Conservation (phyloP, 2,888 invertebrate species). For the Carpatolechia fugitivella region DNA sequence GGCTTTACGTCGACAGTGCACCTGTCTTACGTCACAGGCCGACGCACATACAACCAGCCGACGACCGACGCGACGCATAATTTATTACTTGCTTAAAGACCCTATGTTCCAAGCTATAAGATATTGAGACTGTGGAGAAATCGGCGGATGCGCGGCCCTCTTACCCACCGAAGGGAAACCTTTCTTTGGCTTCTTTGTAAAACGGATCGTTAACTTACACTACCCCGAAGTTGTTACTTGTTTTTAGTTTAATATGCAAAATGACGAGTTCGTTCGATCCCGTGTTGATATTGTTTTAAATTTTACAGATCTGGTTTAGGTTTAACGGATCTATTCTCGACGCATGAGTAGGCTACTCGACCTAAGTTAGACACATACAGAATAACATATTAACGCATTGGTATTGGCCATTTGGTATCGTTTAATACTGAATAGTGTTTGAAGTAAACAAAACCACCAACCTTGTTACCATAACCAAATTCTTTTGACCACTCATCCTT, state of each 20-base stretch:
- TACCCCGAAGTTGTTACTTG: no score
- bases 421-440: background rate
- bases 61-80: background rate
- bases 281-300: no score
- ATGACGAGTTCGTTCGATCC: no score
- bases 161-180: conserved; percentile 29
- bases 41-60: background rate
- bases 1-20: background rate
- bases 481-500: background rate
- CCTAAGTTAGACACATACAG: no score
- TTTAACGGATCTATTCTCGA: no score
- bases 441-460: background rate
- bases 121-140: conserved; percentile 33
- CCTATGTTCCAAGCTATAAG: background rate
- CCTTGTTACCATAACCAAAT: background rate
- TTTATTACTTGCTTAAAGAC: background rate
- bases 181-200: conserved; percentile 1
- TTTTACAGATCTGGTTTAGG: no score
- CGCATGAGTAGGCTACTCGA: no score
- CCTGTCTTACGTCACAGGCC: conserved; percentile 9
- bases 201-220: no score
- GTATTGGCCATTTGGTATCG: no score
- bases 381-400: no score
- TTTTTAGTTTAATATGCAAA: no score
- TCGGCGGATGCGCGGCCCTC: conserved; percentile 40